Evolutionary conservation across 2,797 vertebrate species (phyloP).

Genomic region (Semaprochilodus insignis): DNA sequence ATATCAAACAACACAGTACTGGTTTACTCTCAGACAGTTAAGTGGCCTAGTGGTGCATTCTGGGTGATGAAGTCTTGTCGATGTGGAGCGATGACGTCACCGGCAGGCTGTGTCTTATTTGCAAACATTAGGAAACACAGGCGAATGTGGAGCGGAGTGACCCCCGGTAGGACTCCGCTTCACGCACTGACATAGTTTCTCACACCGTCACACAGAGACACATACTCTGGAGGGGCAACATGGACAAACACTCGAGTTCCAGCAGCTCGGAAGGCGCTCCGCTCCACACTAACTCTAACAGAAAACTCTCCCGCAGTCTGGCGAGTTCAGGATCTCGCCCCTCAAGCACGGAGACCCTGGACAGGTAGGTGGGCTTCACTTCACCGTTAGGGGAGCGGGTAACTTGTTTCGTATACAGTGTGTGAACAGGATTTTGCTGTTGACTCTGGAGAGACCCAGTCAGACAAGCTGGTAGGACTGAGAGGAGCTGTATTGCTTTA

Average conservation of each 20-base stretch:
- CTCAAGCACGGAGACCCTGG: constrained; percentile 43
- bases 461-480: neutral
- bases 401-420: neutral
- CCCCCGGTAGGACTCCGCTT: neutral
- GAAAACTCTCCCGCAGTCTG: constrained; percentile 18
- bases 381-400: no score
- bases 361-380: constrained; percentile 34
- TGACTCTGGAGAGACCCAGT: neutral
- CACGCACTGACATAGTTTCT: neutral
- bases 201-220: neutral
- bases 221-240: neutral
- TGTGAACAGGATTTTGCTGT: neutral
- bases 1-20: no score
- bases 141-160: neutral
- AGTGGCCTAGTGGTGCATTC: neutral
- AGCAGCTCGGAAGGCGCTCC: neutral
- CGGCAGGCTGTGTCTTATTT: constrained; percentile 18
- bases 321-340: constrained; percentile 5
- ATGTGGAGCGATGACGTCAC: constrained; percentile 29
- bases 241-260: constrained; percentile 49
- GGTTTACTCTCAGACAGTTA: neutral
- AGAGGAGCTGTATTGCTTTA: neutral
- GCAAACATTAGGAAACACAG: neutral
- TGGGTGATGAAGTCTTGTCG: constrained; percentile 26
- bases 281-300: constrained; percentile 15